Percentiles rank a stretch among this genome's conserved stretches.
Conservation (phyloP, 1,140 invertebrate species). For the Heliconius nattereri region DNA sequence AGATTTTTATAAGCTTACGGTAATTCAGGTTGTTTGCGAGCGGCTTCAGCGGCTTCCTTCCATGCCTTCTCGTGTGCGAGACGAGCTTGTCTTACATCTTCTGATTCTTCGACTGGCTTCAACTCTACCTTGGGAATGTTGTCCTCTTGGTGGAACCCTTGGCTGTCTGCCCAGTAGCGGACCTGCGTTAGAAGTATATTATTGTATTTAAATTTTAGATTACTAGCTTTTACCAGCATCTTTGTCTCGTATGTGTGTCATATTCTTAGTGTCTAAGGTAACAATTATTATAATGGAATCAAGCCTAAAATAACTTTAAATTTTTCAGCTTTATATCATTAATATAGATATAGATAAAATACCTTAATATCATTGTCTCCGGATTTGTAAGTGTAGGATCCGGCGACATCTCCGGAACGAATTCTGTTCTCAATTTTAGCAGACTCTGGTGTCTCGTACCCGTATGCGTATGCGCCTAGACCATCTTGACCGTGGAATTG, state of each 20-base stretch:
- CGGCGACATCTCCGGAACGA: slow-evolving; percentile 77
- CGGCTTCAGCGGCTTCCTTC: slow-evolving; percentile 83
- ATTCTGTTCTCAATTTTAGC: slow-evolving; percentile 82
- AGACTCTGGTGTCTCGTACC: slow-evolving; percentile 84
- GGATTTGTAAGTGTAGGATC: slow-evolving; percentile 79
- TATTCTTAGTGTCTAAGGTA: too few relatives aligned
- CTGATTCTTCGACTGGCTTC: slow-evolving; percentile 82
- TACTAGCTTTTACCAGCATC: too few relatives aligned
- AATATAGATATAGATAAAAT: not conserved
- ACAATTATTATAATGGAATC: too few relatives aligned
- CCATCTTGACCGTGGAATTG: slow-evolving; percentile 85
- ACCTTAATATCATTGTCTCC: slow-evolving; percentile 79
- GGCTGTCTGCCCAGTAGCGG: slow-evolving; percentile 84
- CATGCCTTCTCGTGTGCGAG: slow-evolving; percentile 84
- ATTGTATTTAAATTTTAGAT: too few relatives aligned
- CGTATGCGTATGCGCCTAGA: slow-evolving; percentile 84
- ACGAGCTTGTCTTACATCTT: slow-evolving; percentile 83
- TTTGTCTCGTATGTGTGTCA: too few relatives aligned
- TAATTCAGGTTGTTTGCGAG: slow-evolving; percentile 76
- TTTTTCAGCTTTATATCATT: not conserved
- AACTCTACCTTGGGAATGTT: slow-evolving; percentile 83
- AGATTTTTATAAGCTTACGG: slow-evolving; percentile 50
- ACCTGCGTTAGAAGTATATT: slow-evolving; percentile 57
- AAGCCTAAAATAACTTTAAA: not conserved
- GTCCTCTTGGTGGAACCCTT: slow-evolving; percentile 85